Percentiles rank a stretch among this genome's conserved stretches.
These are phyloP conservation scores for Origma solitaria DNA, from an alignment of 2,113 vertebrate genomes.

Conservation along the genomic window DNA sequence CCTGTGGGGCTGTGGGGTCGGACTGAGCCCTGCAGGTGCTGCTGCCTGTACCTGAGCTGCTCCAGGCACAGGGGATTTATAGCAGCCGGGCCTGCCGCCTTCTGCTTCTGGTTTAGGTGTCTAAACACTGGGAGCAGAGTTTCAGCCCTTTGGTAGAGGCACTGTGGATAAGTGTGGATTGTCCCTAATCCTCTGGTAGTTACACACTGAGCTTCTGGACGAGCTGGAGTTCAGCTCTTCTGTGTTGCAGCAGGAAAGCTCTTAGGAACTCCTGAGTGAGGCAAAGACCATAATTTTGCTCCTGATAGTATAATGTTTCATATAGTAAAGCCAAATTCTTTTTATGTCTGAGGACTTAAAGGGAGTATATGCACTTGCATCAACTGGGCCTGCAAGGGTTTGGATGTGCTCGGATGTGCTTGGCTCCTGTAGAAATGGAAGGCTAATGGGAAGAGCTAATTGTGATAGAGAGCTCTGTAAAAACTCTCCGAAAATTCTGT, in stretches of 20 bases:
- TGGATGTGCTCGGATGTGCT: background rate
- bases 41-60: background rate
- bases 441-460: background rate
- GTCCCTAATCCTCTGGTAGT: background rate
- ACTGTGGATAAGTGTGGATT: background rate
- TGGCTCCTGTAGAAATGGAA: background rate
- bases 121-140: background rate
- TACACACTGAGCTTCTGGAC: background rate
- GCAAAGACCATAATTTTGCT: background rate
- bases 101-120: background rate
- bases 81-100: background rate
- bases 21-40: background rate
- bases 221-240: background rate
- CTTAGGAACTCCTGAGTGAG: background rate
- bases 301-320: no score
- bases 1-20: background rate
- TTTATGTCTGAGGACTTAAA: background rate
- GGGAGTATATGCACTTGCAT: background rate
- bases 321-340: background rate
- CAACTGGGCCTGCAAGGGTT: background rate
- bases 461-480: background rate
- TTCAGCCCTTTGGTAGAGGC: background rate
- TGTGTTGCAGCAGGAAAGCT: background rate
- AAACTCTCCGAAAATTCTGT: background rate
- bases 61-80: background rate